phyloP scores from a whole-genome alignment of 2,113 vertebrate species.

The Vidua chalybeata region DNA sequence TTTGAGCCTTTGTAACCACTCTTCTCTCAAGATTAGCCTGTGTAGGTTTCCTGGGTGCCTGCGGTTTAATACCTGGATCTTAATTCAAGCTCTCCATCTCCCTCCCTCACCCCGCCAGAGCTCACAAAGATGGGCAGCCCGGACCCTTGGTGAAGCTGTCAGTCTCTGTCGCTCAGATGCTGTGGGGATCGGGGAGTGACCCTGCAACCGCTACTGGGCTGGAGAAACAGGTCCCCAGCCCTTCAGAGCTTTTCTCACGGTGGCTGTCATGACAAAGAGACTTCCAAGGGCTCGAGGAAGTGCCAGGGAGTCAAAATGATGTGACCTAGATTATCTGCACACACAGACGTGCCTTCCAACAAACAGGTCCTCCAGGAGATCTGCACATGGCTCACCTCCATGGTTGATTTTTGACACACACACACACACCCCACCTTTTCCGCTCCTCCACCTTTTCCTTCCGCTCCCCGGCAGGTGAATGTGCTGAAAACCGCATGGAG shows the following conservation, averaged over 20 bases:
- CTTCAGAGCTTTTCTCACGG: not conserved
- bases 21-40: not conserved
- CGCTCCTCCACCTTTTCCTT: not conserved
- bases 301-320: not conserved
- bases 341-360: not conserved
- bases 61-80: not conserved
- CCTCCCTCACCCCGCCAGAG: not conserved
- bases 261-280: not conserved
- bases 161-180: not conserved
- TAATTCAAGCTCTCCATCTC: not conserved
- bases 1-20: not conserved
- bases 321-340: not conserved
- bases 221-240: not conserved
- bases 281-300: not conserved
- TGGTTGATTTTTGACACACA: rapidly evolving
- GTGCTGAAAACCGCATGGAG: not conserved
- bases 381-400: not conserved
- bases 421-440: rapidly evolving
- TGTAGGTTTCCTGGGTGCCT: not conserved
- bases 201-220: rapidly evolving
- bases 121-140: not conserved
- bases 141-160: not conserved
- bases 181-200: not conserved
- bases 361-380: not conserved
- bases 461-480: not conserved